phyloP scores from a whole-genome alignment of 1,140 invertebrate species.

The Pseudoatta argentina region DNA sequence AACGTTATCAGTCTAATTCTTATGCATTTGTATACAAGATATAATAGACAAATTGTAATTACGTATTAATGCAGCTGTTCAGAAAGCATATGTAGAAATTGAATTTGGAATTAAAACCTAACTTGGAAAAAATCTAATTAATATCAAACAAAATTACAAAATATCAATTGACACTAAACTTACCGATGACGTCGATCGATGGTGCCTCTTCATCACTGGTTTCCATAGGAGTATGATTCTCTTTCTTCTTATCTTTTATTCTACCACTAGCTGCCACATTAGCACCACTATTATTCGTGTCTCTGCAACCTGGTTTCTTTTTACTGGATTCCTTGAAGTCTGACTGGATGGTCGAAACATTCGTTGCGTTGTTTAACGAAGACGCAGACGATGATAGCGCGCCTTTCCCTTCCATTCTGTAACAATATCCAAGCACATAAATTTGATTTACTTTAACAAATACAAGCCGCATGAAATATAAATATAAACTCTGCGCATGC shows the following conservation, averaged over 20 bases:
- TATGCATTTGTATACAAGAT: background rate
- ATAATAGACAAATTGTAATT: background rate
- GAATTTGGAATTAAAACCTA: background rate
- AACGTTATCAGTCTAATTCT: background rate
- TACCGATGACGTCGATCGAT: slow-evolving; percentile 81
- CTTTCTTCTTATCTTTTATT: slow-evolving; percentile 85
- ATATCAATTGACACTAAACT: slow-evolving; percentile 70
- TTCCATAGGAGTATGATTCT: slow-evolving; percentile 85
- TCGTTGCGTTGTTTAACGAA: slow-evolving; percentile 73
- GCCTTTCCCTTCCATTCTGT: slow-evolving; percentile 79
- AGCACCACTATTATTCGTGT: slow-evolving; percentile 63
- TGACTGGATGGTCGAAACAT: slow-evolving; percentile 67
- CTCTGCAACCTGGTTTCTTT: slow-evolving; percentile 78
- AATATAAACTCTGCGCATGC: background rate
- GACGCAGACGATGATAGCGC: slow-evolving; percentile 79
- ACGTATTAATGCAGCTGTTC: background rate
- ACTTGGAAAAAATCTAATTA: background rate
- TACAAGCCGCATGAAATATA: background rate
- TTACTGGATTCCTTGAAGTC: slow-evolving; percentile 80
- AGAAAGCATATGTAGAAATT: background rate
- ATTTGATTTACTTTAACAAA: slow-evolving; percentile 30
- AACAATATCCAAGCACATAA: slow-evolving; percentile 52
- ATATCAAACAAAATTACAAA: background rate
- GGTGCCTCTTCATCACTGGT: slow-evolving; percentile 85
- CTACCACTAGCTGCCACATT: slow-evolving; percentile 72